Conservation (phyloP, 2,797 vertebrate species). For the Onychomys arenicola region DNA sequence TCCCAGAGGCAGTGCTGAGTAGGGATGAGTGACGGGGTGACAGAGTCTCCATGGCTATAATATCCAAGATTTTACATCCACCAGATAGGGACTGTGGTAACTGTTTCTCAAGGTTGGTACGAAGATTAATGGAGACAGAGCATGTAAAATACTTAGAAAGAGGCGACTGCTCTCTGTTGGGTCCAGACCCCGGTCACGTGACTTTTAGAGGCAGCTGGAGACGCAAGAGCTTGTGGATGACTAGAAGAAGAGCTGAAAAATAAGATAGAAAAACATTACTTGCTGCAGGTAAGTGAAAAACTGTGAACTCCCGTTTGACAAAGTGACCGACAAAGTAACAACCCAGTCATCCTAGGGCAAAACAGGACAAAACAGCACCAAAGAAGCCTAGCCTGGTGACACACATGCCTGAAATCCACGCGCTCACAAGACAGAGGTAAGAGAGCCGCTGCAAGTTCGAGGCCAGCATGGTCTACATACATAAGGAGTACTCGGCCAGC, state of each 20-base stretch:
- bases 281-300: neutral
- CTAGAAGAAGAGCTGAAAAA: neutral
- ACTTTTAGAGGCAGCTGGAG: neutral
- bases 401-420: neutral
- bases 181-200: neutral
- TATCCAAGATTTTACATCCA: neutral
- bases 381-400: neutral
- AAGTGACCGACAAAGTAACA: neutral
- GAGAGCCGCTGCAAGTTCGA: neutral
- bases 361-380: rapidly evolving
- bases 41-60: neutral
- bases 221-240: neutral
- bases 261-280: neutral
- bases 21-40: neutral
- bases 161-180: neutral
- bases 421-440: neutral
- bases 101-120: conserved; percentile 15
- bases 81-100: neutral
- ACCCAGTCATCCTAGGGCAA: neutral
- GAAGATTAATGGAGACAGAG: neutral
- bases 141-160: neutral
- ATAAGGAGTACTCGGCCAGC: neutral
- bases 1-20: neutral
- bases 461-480: neutral
- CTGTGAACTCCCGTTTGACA: neutral